Conservation (phyloP, 2,113 vertebrate species). For the Phylloscopus whistleri region DNA sequence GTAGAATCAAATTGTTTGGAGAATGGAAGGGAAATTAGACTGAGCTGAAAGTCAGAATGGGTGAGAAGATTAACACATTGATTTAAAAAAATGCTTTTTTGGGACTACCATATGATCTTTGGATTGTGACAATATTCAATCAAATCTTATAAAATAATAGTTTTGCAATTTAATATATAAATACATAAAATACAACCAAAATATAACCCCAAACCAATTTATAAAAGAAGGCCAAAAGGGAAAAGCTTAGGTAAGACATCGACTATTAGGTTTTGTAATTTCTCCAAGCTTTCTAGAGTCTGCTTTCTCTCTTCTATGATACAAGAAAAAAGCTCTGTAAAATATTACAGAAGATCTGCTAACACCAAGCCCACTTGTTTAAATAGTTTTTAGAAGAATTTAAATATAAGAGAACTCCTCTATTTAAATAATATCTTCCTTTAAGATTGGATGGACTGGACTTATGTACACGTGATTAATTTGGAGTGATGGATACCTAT, state of each 20-base stretch:
- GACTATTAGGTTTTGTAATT: background rate
- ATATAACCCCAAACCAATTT: background rate
- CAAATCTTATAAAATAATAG: background rate
- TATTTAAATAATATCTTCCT: background rate
- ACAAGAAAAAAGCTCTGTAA: background rate
- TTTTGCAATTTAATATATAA: background rate
- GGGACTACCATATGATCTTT: background rate
- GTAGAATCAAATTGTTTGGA: background rate
- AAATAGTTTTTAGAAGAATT: background rate
- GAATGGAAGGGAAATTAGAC: background rate
- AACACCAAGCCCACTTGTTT: background rate
- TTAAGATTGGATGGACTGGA: background rate
- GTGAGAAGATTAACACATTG: background rate
- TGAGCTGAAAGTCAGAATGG: background rate
- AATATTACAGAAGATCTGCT: background rate
- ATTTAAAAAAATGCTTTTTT: background rate
- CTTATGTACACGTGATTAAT: background rate
- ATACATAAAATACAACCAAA: background rate
- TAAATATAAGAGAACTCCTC: background rate
- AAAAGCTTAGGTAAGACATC: background rate
- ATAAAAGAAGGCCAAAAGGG: rapidly evolving
- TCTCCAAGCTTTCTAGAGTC: background rate
- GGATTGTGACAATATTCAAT: background rate
- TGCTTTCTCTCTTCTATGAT: background rate
- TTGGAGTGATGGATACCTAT: background rate